A percentile compares a stretch with the other conserved stretches of the same genome.
These are phyloP conservation scores for Trichopoda pennipes DNA, from an alignment of 2,888 invertebrate genomes.

Conservation along the genomic window DNA sequence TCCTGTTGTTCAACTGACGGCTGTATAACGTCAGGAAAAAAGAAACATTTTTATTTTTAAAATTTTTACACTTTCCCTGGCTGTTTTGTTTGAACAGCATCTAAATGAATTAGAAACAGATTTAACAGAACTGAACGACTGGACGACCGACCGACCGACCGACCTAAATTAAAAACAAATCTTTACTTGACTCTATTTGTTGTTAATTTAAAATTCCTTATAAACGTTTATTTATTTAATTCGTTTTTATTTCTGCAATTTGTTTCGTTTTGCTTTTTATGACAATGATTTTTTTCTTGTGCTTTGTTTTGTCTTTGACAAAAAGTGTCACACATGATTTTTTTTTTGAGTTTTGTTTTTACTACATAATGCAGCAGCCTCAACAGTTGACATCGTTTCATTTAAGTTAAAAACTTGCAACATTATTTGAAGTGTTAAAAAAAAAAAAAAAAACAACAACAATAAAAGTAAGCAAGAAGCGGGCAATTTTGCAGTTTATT, in stretches of 20 bases:
- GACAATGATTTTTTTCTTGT: neutral
- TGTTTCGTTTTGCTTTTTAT: neutral
- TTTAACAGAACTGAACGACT: slow-evolving; percentile 24
- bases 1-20: too few relatives aligned
- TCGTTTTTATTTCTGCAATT: slow-evolving; percentile 5
- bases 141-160: slow-evolving; percentile 33
- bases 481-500: slow-evolving; percentile 1
- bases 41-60: too few relatives aligned
- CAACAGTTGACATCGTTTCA: slow-evolving; percentile 57
- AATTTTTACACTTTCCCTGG: too few relatives aligned
- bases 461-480: neutral
- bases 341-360: neutral
- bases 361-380: slow-evolving; percentile 28
- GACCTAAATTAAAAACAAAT: slow-evolving; percentile 10
- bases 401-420: slow-evolving; percentile 26
- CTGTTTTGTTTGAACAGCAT: too few relatives aligned
- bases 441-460: neutral
- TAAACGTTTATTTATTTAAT: slow-evolving; percentile 21
- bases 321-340: slow-evolving; percentile 25
- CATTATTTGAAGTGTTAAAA: slow-evolving; percentile 36
- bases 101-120: neutral
- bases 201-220: slow-evolving; percentile 36
- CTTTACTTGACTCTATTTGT: slow-evolving; percentile 13
- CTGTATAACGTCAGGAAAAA: too few relatives aligned
- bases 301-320: neutral